Conservation (phyloP, 2,888 invertebrate genomes). For the Cataglyphis livida region DNA sequence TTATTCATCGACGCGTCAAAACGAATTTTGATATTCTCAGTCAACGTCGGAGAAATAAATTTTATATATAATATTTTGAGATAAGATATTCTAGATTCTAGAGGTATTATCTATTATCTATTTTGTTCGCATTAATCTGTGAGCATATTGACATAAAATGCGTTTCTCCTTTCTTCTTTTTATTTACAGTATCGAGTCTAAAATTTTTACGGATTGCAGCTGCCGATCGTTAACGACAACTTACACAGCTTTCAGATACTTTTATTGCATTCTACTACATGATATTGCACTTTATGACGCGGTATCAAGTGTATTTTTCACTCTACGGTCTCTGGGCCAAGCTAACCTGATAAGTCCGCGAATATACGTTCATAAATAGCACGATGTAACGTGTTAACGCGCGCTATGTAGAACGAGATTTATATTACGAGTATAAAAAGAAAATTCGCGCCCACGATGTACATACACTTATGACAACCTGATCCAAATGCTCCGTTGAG, state of each 20-base stretch:
- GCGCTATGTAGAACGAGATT: constrained; percentile 6
- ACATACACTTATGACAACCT: background rate
- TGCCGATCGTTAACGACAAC: constrained; percentile 15
- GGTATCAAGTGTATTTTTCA: constrained; percentile 12
- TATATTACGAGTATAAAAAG: constrained; percentile 16
- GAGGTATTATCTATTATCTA: background rate
- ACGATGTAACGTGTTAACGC: constrained; percentile 5
- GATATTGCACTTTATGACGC: constrained; percentile 18
- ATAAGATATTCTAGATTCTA: background rate
- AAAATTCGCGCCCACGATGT: constrained; percentile 10
- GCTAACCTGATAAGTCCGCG: background rate
- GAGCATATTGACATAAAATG: background rate
- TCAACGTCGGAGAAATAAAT: background rate
- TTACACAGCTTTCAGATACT: background rate
- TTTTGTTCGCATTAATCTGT: background rate
- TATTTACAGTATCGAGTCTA: background rate
- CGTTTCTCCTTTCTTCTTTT: background rate
- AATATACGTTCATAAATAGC: constrained; percentile 22
- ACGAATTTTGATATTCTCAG: background rate
- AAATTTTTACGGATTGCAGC: constrained; percentile 11
- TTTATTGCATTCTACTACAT: background rate
- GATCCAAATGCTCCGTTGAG: background rate
- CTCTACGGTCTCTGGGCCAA: background rate
- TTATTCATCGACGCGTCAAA: background rate
- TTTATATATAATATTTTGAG: background rate